Evolutionary conservation across 2,888 invertebrate species (phyloP), one percentile per base, ranked within the genome.

Genomic region (Drosophila helvetica): DNA sequence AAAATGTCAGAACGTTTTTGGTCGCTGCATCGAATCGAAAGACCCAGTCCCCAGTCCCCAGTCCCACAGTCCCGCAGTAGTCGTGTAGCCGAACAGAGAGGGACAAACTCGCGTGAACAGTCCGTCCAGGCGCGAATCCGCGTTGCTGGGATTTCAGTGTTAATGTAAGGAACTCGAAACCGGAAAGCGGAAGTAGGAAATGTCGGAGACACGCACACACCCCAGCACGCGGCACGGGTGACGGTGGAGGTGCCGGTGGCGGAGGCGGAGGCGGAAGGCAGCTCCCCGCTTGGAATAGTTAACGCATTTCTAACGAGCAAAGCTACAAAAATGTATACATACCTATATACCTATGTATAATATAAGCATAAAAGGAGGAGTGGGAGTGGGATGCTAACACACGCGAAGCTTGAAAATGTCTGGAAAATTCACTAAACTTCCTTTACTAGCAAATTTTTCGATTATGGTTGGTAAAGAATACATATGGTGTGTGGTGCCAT

Each of bases 261-360:
- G n/a, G n/a, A n/a, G n/a, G n/a, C n/a, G n/a, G n/a, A n/a, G 19
- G 27, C 18, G 50, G 22, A 33, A 25, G 19, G 54, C 19, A 19
- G 47, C 30, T 19, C 60, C 25, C 25, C 18, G 19, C 25, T 42
- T 3, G 66, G 33, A 64, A 74, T 62, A 72, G 78, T 74, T 85
- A 77, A 82, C 80, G 80, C 52, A 86, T 86, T 82, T 79, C 78
- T 77, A 86, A 84, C 74, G 77, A 84, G 81, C 74, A 64, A 67
- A 69, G 63, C 52, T 61, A 30, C 30, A 42, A 46, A 22, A 19
- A 22, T 8, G 4, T 19, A 30, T 27, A 19, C 22, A 58, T 3
- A 10, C 8, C 30, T 17, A 60, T n/a, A 9, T 17, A 19, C 51
- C 38, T 15, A 58, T 5, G 33, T 15, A 12, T 12, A 33, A 33